Evolutionary conservation across 1,140 invertebrate species (phyloP).

Genomic region (Drosophila nasuta): DNA sequence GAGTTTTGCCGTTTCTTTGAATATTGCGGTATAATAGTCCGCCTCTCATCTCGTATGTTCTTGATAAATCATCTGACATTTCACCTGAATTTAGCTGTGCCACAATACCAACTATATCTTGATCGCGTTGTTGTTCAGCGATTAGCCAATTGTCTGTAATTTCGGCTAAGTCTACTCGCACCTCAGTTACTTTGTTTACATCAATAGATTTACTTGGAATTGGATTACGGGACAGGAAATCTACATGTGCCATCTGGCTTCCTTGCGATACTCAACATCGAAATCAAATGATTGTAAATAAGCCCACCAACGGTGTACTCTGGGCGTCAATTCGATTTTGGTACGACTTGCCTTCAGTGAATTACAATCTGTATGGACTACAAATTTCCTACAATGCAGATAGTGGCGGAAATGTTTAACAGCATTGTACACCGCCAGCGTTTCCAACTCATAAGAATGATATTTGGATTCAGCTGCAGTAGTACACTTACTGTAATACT

Average conservation of each 20-base stretch:
- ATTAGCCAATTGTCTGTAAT: no score
- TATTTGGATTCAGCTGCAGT: neutral
- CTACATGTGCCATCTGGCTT: neutral
- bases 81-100: no score
- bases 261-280: neutral
- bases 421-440: neutral
- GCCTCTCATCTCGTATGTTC: no score
- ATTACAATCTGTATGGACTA: slow-evolving; percentile 2
- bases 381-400: slow-evolving; percentile 1
- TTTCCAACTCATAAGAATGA: slow-evolving; percentile 11
- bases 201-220: neutral
- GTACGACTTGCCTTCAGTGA: slow-evolving; percentile 1
- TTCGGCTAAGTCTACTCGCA: no score
- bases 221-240: neutral
- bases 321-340: neutral
- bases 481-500: neutral
- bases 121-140: no score
- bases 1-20: no score
- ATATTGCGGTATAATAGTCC: no score
- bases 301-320: slow-evolving; percentile 4
- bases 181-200: neutral
- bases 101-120: no score
- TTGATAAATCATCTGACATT: no score
- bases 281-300: neutral
- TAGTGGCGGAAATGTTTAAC: neutral